These are phyloP conservation scores for Helicoverpa zea DNA, from an alignment of 1,140 invertebrate genomes.

Conservation along the genomic window DNA sequence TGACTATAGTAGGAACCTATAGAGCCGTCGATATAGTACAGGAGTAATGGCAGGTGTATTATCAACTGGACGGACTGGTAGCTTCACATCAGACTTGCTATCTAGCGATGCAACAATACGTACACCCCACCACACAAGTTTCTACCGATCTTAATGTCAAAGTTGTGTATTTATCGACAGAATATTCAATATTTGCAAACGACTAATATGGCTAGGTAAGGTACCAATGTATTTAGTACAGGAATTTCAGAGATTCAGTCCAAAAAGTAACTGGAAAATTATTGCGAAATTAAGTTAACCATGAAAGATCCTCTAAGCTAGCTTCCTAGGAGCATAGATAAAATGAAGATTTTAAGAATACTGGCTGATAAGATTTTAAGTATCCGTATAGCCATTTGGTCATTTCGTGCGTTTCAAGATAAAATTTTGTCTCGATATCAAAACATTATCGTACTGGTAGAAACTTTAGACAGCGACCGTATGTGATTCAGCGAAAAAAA, in stretches of 20 bases:
- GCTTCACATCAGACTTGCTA: constrained; percentile 11
- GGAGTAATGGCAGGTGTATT: constrained; percentile 25
- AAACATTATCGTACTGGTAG: too few relatives aligned
- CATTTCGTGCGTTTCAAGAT: too few relatives aligned
- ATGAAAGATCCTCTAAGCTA: too few relatives aligned
- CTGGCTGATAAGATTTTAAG: too few relatives aligned
- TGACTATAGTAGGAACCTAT: background rate
- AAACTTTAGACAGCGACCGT: constrained; percentile 61
- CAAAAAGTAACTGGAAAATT: too few relatives aligned
- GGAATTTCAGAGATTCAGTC: too few relatives aligned
- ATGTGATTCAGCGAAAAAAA: constrained; percentile 70
- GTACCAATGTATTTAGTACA: too few relatives aligned
- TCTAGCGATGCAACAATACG: constrained; percentile 59
- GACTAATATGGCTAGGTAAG: too few relatives aligned
- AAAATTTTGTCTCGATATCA: background rate
- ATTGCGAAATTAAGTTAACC: too few relatives aligned
- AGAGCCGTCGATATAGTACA: background rate
- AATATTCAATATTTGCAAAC: background rate
- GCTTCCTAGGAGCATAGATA: too few relatives aligned
- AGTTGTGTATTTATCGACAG: background rate
- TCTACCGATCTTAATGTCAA: background rate
- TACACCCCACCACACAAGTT: constrained; percentile 63
- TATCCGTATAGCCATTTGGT: too few relatives aligned
- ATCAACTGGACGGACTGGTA: constrained; percentile 11
- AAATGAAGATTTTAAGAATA: too few relatives aligned